Evolutionary conservation across 2,888 invertebrate species (phyloP), one percentile per base, ranked within the genome.

Genomic region (Monochamus alternatus): DNA sequence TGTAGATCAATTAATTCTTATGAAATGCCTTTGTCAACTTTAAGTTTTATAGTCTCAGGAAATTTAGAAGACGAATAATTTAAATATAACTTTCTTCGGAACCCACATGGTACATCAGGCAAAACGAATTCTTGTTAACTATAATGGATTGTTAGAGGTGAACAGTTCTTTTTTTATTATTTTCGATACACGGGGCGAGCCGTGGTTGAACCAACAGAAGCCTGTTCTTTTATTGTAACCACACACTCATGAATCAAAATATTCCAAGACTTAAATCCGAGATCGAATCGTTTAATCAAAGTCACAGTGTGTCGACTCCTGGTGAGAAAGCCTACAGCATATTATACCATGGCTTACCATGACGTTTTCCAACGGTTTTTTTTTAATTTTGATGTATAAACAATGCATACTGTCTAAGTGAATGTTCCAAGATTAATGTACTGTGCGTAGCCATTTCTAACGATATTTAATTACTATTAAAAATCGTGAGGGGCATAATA

Each of bases 211-310:
- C 75, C 76, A 81, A 86, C 87, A 84, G 87, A 87, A 87, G 87
- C 86, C 85, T 82, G 82, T 85, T 84, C 85, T 85, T 85, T 85
- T 86, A 83, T 85, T 84, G 82, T 81, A 84, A 83, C 82, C 81
- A 84, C 79, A 84, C 84, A 83, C 82, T 81, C 86, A 87, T 87
- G 87, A 87, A 87, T 88, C 87, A 87, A 86, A 87, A 85, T 86
- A 86, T 85, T 85, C 84, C 83, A 80, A 85, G 84, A 84, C 84
- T 85, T 85, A 85, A 86, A 85, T 83, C 85, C 84, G 83, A 87
- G 87, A 88, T 89, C 88, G 86, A 87, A 88, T 84, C 89, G 84
- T 86, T 89, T 88, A 88, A 88, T 89, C 88, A 89, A 87, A 83
- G 87, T 87, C 87, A 77, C 79, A 79, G 84, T 87, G 85, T 86